Base-by-base conservation (phyloP, 2,113 vertebrate species). In the Xenopus borealis region DNA sequence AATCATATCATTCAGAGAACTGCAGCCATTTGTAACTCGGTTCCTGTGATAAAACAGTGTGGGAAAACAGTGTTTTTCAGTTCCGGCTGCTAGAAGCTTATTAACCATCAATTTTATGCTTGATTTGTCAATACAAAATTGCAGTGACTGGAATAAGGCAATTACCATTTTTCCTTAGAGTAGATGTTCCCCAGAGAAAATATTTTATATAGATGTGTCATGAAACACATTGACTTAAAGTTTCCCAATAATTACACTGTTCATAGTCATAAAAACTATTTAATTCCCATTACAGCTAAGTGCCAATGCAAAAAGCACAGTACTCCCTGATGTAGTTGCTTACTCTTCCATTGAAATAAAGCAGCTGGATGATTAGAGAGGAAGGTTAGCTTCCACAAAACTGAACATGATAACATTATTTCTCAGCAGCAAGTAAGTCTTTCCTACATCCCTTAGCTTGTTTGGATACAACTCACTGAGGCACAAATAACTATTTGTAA, bases 81-180 rank as follows among this genome's bases (percentile, higher is more conserved):
- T 83, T 86, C 85, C 85, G 81, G 69, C 71, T 84, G 72, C 83
- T 82, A 81, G 83, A 85, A 88, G 80, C 79, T 83, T 85, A 87
- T 88, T 85, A 84, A 78, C 84, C 83, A 82, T 83, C 83, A 87
- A 85, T 88, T 88, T 89, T 87, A 87, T 85, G 86, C 86, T 89
- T 89, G 88, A 87, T 90, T 90, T 89, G 82, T 85, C 84, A 85
- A 91, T 89, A 84, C 78, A 82, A 84, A 88, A 83, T 80, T 84
- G 62, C 81, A 80, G 84, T 84, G 85, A 86, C 75, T 81, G 72
- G 72, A 85, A 87, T 83, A 77, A 81, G 80, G 82, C 86, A 88
- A 89, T 83, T 80, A 85, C 81, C 8, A 80, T 84, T 83, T 86
- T 27, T 76, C 62, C 69, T 81, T 84, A 87, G 81, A n/a, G 50